Evolutionary conservation across 2,888 invertebrate species (phyloP), one percentile per base, ranked within the genome.

Genomic region (Xestia sexstrigata): DNA sequence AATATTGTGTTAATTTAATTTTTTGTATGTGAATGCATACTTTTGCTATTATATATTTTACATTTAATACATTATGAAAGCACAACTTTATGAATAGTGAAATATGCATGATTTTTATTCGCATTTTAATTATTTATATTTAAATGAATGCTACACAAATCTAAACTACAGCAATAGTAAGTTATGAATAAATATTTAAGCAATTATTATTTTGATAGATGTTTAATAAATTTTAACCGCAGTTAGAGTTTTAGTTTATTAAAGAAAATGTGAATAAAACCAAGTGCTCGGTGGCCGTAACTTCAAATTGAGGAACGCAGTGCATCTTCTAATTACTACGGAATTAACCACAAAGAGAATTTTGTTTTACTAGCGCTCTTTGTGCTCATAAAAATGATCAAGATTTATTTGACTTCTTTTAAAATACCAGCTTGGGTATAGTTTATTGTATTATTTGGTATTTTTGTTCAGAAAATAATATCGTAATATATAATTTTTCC

Each of bases 331-430:
- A 84, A 83, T 75, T 81, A 79, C 42, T 74, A 42, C 2, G 55
- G 72, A 74, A 58, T 79, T 78, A 63, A 74, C 55, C 62, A 82
- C 84, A 81, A 76, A 82, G 86, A 74, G 49, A 81, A 78, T 70
- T 84, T 73, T 62, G 78, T 78, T 86, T 81, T 81, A 83, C 71
- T 67, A 66, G 49, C 45, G 63, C 73, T 71, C 77, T 81, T 71
- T 78, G 73, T 30, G 52, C 76, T 84, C 79, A 71, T 85, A 82
- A 84, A 86, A 87, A 82, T 76, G 9, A 80, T 73, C 63, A 77
- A 76, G 67, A 78, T 84, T 82, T 87, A 85, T 82, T 75, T 49
- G 15, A 69, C 26, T 63, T 55, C 58, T 68, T 23, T 70, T 65
- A 49, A 45, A 78, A 45, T 63, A 70, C 26, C 9, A 45, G 7